Evolutionary conservation across 30 jellyfish, hydroid and myxozoan species (phyloP), one percentile per base, ranked within the genome.

Genomic region (Hydractinia echinata): DNA sequence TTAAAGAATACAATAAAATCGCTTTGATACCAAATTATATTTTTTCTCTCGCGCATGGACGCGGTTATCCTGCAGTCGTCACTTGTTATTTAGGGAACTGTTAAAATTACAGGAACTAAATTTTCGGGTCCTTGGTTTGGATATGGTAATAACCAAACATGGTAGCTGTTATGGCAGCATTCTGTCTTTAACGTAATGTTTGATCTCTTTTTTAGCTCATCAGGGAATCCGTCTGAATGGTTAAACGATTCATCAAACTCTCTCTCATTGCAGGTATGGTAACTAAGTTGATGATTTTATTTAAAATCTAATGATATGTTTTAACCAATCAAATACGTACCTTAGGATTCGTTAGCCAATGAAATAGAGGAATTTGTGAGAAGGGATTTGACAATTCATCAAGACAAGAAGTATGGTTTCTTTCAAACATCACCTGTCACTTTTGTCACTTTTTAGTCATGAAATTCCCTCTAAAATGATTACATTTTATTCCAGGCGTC

Each of bases 361-460:
- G 97, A 90, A 72, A 81, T 90, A 51, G 97, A 90, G 78, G 97
- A 90, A 60, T 56, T 87, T 30, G 90, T 90, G 81, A 76, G 89
- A 60, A 73, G 92, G 18, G 96, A 89, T 70, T 87, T 89, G 10
- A 78, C 84, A 6, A 19, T 5, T 19, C 30, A 54, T 7, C 81
- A 71, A 19, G 81, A 71, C 0, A 54, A 58, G 10, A 71, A 58
- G 81, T 71, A 19, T 39, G 51, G 11, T 67, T 67, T 67, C 78
- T 15, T 58, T 50, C 66, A 19, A 19, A 4, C 44, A 0, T 30
- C 44, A 30, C 20, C 78, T 67, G 14, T 67, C 4, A 67, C 1
- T 15, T 67, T 13, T 10, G 3, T 67, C 1, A 11, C 11, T 2
- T 13, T 13, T 13, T 67, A 15, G n/a, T 8, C 50, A 20, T 9